phyloP scores from a whole-genome alignment of 2,113 vertebrate genomes.

The Emydura subglobosa region DNA sequence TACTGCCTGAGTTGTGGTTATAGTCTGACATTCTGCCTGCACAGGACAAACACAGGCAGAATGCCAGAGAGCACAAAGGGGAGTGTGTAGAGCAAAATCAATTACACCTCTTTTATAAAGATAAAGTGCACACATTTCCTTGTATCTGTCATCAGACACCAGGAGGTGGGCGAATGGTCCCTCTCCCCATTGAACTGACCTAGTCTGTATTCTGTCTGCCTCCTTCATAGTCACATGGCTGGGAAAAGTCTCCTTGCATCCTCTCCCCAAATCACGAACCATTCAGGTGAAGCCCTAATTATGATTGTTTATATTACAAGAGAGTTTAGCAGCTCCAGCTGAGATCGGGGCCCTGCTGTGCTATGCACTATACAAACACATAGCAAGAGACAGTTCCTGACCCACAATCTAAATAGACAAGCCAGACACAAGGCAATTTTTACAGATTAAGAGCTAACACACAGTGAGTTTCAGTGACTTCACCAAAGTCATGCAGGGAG shows the following conservation, averaged over 20 bases:
- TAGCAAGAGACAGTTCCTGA: not conserved
- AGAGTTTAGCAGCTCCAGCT: not conserved
- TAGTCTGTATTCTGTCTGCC: not conserved
- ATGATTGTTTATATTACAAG: not conserved
- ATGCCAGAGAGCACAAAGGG: not conserved
- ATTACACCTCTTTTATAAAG: not conserved
- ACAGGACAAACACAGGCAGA: not conserved
- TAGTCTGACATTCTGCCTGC: not conserved
- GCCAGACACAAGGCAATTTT: not conserved
- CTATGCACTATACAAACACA: not conserved
- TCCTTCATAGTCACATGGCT: not conserved
- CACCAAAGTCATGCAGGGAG: not conserved
- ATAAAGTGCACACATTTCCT: not conserved
- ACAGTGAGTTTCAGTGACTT: not conserved
- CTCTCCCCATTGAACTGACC: not conserved
- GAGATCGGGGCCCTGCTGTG: not conserved
- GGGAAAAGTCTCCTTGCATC: not conserved
- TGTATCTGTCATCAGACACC: not conserved
- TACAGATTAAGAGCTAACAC: not conserved
- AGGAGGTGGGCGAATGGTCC: not conserved
- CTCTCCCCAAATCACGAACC: not conserved
- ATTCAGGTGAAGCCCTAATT: accelerated
- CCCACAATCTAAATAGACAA: not conserved
- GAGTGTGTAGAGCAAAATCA: not conserved
- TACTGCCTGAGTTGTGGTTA: not conserved